Conservation (phyloP, 2,113 vertebrate species). For the Eurystomus gularis region DNA sequence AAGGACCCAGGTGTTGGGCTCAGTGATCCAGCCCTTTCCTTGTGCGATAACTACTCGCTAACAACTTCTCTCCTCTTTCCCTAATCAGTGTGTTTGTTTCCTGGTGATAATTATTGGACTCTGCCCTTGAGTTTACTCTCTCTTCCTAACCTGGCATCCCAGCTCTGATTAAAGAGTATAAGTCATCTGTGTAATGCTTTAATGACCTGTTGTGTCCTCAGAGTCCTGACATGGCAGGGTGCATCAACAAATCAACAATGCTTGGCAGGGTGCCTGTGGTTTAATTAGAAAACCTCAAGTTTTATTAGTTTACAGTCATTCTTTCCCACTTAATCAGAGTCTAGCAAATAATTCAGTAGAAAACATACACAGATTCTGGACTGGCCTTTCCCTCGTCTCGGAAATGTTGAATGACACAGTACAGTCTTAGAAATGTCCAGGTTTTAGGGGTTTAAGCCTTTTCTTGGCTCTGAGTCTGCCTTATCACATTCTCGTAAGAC, state of each 20-base stretch:
- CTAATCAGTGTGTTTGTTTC: conserved; percentile 11
- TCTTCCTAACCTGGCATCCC: conserved; percentile 28
- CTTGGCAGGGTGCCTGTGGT: conserved; percentile 42
- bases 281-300: conserved; percentile 65
- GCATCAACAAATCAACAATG: conserved; percentile 56
- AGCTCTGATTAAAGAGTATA: conserved; percentile 55
- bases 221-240: conserved; percentile 52
- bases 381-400: not conserved
- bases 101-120: conserved; percentile 47
- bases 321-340: conserved; percentile 59
- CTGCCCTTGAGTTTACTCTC: conserved; percentile 38
- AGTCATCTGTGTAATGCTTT: conserved; percentile 61
- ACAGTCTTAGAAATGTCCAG: not conserved
- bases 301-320: conserved; percentile 66
- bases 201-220: conserved; percentile 53
- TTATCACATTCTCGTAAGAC: not conserved
- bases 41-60: not conserved
- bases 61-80: conserved; percentile 18
- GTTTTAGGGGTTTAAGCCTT: not conserved
- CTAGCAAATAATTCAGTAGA: conserved; percentile 49
- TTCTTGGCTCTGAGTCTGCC: not conserved
- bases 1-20: conserved; percentile 12
- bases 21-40: not conserved
- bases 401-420: not conserved
- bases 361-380: not conserved